Conservation (phyloP, 2,888 invertebrate genomes). For the Drosophila paranaensis region DNA sequence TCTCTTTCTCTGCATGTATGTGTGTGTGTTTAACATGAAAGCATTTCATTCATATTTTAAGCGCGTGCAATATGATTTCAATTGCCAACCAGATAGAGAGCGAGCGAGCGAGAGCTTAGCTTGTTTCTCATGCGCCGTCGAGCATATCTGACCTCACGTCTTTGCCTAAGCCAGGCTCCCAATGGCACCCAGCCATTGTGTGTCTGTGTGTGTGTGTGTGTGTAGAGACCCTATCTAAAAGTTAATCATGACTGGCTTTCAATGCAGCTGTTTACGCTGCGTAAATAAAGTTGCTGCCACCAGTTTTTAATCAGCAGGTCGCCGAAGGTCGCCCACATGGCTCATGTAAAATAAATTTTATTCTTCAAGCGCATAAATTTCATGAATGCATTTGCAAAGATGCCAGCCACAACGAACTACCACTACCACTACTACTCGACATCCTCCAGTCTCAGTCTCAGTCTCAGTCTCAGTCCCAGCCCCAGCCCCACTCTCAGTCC, state of each 20-base stretch:
- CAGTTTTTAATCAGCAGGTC: slow-evolving; percentile 69
- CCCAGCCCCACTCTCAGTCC: neutral
- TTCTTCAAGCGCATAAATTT: slow-evolving; percentile 61
- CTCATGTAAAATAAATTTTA: slow-evolving; percentile 74
- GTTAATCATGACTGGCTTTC: slow-evolving; percentile 67
- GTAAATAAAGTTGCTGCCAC: slow-evolving; percentile 57
- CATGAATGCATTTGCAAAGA: slow-evolving; percentile 66
- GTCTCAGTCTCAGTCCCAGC: neutral
- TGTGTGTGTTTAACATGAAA: slow-evolving; percentile 9
- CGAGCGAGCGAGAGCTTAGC: neutral
- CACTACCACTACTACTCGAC: neutral
- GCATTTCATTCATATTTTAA: slow-evolving; percentile 63
- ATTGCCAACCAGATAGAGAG: slow-evolving; percentile 13
- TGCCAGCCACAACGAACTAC: slow-evolving; percentile 7
- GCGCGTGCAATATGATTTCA: slow-evolving; percentile 52
- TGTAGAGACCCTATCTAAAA: slow-evolving; percentile 55
- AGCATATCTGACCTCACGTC: slow-evolving; percentile 34
- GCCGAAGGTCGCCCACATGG: slow-evolving; percentile 41
- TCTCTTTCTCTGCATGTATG: neutral
- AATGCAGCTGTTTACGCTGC: slow-evolving; percentile 57
- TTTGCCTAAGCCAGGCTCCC: slow-evolving; percentile 13
- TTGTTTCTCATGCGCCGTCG: slow-evolving; percentile 22
- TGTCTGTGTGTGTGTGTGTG: slow-evolving; percentile 18
- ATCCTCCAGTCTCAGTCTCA: neutral
- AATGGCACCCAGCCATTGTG: neutral